phyloP scores from a whole-genome alignment of 1,140 invertebrate species.

The Ooceraea biroi region DNA sequence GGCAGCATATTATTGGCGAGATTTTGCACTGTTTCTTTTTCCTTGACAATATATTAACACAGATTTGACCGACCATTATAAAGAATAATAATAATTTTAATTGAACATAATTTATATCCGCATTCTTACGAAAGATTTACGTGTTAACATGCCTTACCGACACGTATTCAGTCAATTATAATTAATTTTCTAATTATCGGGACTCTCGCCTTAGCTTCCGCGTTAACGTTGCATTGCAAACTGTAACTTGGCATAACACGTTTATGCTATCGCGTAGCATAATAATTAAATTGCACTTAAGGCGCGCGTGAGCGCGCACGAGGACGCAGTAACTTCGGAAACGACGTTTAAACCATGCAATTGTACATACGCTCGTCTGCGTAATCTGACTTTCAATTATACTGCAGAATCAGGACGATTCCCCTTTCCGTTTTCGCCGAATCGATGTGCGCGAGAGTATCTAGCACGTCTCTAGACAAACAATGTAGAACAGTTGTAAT shows the following conservation, averaged over 20 bases:
- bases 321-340: slow-evolving; percentile 17
- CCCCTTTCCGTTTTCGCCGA: slow-evolving; percentile 8
- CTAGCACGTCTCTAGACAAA: slow-evolving; percentile 13
- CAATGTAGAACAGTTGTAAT: slow-evolving; percentile 50
- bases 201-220: background rate
- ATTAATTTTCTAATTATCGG: background rate
- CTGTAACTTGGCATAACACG: background rate
- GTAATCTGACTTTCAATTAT: slow-evolving; percentile 61
- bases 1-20: too few relatives aligned
- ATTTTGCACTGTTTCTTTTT: too few relatives aligned
- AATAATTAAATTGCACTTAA: slow-evolving; percentile 26
- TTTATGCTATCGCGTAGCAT: slow-evolving; percentile 8
- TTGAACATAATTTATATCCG: background rate
- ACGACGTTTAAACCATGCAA: slow-evolving; percentile 24
- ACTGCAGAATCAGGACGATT: slow-evolving; percentile 40
- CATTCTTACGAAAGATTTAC: background rate
- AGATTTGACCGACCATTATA: too few relatives aligned
- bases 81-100: background rate
- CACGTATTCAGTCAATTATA: background rate
- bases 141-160: background rate
- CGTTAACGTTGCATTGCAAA: background rate
- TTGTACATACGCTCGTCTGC: slow-evolving; percentile 25
- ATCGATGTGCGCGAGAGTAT: slow-evolving; percentile 26
- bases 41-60: too few relatives aligned
- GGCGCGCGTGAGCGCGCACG: background rate